Conservation (phyloP, 1,140 invertebrate species). For the Chionoecetes opilio region DNA sequence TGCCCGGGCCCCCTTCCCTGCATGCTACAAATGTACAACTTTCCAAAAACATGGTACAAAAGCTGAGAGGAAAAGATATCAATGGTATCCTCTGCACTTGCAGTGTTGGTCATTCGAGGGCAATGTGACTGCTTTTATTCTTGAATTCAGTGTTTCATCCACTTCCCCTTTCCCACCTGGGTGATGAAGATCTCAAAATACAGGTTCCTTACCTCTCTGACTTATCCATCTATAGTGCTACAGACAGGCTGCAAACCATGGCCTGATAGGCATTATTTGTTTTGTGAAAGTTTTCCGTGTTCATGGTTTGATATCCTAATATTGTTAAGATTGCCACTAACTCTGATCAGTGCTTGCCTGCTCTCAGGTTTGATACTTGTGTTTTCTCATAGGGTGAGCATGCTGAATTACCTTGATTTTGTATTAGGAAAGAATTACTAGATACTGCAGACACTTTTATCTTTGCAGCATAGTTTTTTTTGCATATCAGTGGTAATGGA, state of each 20-base stretch:
- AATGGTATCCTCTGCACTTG: too few species aligned
- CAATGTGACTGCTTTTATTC: background rate
- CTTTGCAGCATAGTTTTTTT: background rate
- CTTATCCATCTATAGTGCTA: background rate
- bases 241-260: background rate
- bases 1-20: too few species aligned
- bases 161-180: background rate
- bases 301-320: background rate
- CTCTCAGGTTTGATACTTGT: slow-evolving; percentile 1
- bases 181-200: background rate
- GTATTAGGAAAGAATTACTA: background rate
- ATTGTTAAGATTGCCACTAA: background rate
- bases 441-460: background rate
- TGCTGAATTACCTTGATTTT: background rate
- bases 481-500: slow-evolving; percentile 17
- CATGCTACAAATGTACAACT: too few species aligned
- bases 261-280: background rate
- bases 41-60: too few species aligned
- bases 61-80: too few species aligned
- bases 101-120: background rate
- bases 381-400: background rate
- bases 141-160: background rate
- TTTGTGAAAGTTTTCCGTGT: background rate
- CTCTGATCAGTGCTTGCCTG: background rate
- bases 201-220: background rate